Percentiles rank a stretch among this genome's conserved stretches.
These are phyloP conservation scores for Lasaia peninsularis DNA, from an alignment of 1,140 invertebrate genomes.

Conservation along the genomic window DNA sequence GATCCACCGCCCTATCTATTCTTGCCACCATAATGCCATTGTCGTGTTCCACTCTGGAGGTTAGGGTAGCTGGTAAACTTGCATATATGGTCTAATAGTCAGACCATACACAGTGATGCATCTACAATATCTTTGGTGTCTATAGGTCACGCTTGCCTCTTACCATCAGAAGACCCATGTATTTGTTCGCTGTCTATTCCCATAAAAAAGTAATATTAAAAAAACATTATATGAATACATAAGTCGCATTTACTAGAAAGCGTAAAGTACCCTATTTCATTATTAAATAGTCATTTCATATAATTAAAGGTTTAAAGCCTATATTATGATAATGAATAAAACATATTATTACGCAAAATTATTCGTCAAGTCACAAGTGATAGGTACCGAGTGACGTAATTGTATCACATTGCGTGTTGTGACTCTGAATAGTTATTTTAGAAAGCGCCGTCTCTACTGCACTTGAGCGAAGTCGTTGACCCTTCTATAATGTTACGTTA, in stretches of 20 bases:
- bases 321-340: not conserved
- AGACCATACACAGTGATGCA: too few relatives aligned
- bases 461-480: slow-evolving; percentile 52
- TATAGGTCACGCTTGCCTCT: too few relatives aligned
- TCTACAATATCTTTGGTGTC: too few relatives aligned
- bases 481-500: slow-evolving; percentile 28
- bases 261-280: not conserved
- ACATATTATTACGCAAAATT: slow-evolving; percentile 22
- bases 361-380: slow-evolving; percentile 17
- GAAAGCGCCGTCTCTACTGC: slow-evolving; percentile 59
- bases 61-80: too few relatives aligned
- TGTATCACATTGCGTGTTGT: slow-evolving; percentile 54
- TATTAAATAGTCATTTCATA: not conserved
- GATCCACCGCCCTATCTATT: too few relatives aligned
- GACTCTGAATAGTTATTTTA: slow-evolving; percentile 71
- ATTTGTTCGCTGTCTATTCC: too few relatives aligned
- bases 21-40: too few relatives aligned
- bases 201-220: too few relatives aligned
- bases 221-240: not conserved
- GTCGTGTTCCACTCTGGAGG: too few relatives aligned
- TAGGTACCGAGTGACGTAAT: slow-evolving; percentile 45
- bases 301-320: not conserved
- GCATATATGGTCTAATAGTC: too few relatives aligned
- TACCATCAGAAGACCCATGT: too few relatives aligned
- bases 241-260: too few relatives aligned